These are phyloP conservation scores for Chaetops frenatus DNA, from an alignment of 2,113 vertebrate species.

Conservation along the genomic window DNA sequence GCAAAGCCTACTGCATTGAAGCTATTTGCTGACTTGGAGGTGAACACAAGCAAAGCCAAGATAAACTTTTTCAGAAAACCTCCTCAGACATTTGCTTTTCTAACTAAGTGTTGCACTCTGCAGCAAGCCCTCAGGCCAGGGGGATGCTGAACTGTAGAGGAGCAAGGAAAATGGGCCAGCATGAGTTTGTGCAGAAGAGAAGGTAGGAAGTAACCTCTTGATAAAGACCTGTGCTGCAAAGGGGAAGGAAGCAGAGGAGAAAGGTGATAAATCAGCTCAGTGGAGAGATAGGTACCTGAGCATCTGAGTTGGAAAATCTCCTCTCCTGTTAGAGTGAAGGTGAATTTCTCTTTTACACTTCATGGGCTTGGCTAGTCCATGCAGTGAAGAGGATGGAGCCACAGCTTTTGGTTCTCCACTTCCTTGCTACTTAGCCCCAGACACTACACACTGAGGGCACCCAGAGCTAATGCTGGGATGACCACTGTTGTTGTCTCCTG, in stretches of 20 bases:
- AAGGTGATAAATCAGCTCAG: neutral
- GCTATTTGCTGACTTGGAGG: neutral
- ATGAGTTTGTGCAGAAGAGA: neutral
- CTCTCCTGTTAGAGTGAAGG: neutral
- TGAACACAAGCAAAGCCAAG: neutral
- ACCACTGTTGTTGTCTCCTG: neutral
- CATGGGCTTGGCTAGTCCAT: neutral
- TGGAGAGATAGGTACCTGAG: neutral
- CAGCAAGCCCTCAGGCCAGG: neutral
- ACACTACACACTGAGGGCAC: rapidly evolving
- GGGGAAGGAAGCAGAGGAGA: neutral
- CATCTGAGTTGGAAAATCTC: neutral
- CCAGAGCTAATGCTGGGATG: neutral
- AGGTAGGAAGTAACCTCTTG: neutral
- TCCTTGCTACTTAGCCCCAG: neutral
- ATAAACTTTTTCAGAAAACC: neutral
- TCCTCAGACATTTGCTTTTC: neutral
- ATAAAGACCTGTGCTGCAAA: neutral
- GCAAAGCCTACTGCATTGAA: neutral
- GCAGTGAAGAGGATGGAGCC: neutral
- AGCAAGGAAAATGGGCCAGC: neutral
- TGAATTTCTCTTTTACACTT: neutral
- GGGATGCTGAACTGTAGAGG: neutral
- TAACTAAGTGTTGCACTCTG: neutral
- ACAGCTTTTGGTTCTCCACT: neutral